phyloP scores from a whole-genome alignment of 2,888 invertebrate species.

The Caradrina kadenii region DNA sequence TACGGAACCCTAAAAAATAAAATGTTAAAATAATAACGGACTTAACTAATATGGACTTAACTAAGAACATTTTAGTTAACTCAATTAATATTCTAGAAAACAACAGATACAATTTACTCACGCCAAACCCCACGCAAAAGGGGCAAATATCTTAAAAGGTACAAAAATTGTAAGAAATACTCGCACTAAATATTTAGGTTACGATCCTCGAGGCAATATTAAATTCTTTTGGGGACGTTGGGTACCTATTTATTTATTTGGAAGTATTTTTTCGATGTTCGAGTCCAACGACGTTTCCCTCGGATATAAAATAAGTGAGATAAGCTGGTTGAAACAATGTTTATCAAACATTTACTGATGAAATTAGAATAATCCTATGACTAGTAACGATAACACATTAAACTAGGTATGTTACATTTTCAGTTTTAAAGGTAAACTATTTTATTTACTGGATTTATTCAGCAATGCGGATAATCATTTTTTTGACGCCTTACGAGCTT shows the following conservation, averaged over 20 bases:
- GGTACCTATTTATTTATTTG: constrained; percentile 65
- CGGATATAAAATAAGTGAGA: constrained; percentile 6
- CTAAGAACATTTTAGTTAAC: not conserved
- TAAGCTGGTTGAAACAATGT: not conserved
- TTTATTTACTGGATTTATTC: too few relatives aligned
- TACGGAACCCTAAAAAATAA: too few relatives aligned
- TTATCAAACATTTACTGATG: not conserved
- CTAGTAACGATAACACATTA: too few relatives aligned
- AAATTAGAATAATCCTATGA: not conserved
- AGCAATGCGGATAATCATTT: too few relatives aligned
- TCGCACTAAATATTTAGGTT: constrained; percentile 70
- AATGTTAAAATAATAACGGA: too few relatives aligned
- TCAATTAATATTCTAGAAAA: constrained; percentile 15
- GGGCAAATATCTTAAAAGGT: constrained; percentile 60
- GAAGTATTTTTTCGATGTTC: constrained; percentile 46
- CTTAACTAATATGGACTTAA: not conserved
- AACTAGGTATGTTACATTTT: too few relatives aligned
- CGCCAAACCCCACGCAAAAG: constrained; percentile 20
- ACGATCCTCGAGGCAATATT: constrained; percentile 67
- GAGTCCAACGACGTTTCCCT: constrained; percentile 1
- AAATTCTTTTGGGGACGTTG: constrained; percentile 67
- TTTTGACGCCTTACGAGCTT: too few relatives aligned
- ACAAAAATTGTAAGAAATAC: constrained; percentile 62
- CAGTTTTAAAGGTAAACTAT: too few relatives aligned
- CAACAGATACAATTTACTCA: constrained; percentile 16